These are phyloP conservation scores for Morphnarchus princeps DNA, from an alignment of 2,113 vertebrate species.

Conservation along the genomic window DNA sequence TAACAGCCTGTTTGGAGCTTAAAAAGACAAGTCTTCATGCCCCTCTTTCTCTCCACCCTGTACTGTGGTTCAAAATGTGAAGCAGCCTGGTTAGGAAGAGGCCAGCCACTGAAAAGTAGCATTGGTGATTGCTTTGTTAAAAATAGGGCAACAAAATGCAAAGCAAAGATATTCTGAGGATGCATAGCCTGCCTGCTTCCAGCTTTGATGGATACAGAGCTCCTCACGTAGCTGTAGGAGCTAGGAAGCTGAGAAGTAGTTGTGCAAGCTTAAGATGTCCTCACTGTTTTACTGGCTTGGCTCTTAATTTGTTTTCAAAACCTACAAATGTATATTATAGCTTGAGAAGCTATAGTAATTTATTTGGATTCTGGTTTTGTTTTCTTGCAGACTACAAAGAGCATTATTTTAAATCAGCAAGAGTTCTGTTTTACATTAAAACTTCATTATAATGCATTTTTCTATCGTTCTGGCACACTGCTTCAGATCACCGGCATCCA, in stretches of 20 bases:
- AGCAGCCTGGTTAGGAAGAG: neutral
- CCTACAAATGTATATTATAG: neutral
- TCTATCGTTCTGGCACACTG: neutral
- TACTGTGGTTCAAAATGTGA: neutral
- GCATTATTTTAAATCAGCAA: neutral
- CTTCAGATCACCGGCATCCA: neutral
- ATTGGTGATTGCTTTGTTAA: neutral
- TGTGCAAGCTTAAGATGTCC: neutral
- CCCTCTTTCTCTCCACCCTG: neutral
- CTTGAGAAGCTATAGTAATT: neutral
- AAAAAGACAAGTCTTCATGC: neutral
- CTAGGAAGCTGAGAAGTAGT: neutral
- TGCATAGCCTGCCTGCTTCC: neutral
- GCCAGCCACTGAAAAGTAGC: neutral
- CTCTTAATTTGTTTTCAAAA: neutral
- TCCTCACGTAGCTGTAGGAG: neutral
- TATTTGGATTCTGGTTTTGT: neutral
- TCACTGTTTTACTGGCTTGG: neutral
- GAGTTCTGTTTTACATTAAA: constrained; percentile 21
- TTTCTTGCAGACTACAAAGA: neutral
- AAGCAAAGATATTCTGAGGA: neutral
- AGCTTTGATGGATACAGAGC: neutral
- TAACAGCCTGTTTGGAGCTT: neutral
- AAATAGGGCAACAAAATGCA: neutral
- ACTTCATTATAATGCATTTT: neutral